Conservation (phyloP, 1,140 invertebrate genomes). For the Sminthurinus signatus region DNA sequence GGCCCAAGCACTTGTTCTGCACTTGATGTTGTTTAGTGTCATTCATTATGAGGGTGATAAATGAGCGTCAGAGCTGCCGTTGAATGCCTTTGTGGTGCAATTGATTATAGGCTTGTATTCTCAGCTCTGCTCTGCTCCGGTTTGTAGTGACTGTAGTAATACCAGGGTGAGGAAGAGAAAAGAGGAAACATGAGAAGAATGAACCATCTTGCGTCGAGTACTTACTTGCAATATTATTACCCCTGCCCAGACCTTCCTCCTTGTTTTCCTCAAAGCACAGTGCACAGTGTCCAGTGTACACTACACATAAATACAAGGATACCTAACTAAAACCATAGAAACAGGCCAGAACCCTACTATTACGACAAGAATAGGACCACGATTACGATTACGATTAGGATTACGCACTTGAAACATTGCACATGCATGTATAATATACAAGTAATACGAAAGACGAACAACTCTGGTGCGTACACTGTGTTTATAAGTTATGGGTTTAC, state of each 20-base stretch:
- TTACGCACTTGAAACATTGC: too few relatives aligned
- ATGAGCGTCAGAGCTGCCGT: slow-evolving; percentile 23
- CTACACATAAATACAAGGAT: not conserved
- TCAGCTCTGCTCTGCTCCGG: not conserved
- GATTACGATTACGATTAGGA: too few relatives aligned
- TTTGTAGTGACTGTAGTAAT: not conserved
- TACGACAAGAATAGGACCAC: too few relatives aligned
- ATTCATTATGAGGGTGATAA: slow-evolving; percentile 34
- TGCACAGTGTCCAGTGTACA: not conserved
- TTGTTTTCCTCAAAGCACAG: not conserved
- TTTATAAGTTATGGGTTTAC: not conserved
- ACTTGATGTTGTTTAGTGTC: slow-evolving; percentile 34
- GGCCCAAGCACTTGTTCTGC: not conserved
- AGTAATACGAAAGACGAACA: too few relatives aligned
- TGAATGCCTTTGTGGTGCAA: slow-evolving; percentile 25
- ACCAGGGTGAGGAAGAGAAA: not conserved
- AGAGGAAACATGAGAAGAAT: too few relatives aligned
- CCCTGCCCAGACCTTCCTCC: not conserved
- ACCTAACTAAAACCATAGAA: too few relatives aligned
- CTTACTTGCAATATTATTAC: slow-evolving; percentile 10
- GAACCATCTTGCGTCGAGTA: too few relatives aligned
- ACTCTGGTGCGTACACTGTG: too few relatives aligned
- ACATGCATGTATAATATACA: too few relatives aligned
- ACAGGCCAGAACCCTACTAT: too few relatives aligned
- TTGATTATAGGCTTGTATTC: slow-evolving; percentile 15